phyloP scores from a whole-genome alignment of 2,888 invertebrate species.

The Heliconius charithonia region DNA sequence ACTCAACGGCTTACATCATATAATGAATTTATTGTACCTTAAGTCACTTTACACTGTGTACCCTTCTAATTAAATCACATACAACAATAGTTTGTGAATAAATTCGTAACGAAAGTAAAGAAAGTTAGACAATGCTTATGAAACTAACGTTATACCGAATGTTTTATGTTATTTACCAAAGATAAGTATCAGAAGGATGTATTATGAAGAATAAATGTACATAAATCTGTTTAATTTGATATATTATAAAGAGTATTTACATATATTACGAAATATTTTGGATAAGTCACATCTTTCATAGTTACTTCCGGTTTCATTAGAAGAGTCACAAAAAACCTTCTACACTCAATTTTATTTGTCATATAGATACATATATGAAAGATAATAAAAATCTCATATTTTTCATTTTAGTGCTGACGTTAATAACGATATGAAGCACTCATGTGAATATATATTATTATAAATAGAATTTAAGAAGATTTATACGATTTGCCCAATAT shows the following conservation, averaged over 20 bases:
- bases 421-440: too few relatives aligned
- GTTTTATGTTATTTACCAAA: neutral
- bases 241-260: neutral
- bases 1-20: neutral
- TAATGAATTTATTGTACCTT: neutral
- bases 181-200: neutral
- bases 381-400: too few relatives aligned
- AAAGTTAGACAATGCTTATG: constrained; percentile 43
- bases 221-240: constrained; percentile 25
- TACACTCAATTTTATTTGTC: too few relatives aligned
- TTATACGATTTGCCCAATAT: too few relatives aligned
- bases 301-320: neutral
- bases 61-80: constrained; percentile 25
- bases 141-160: constrained; percentile 23
- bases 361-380: too few relatives aligned
- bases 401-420: too few relatives aligned
- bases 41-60: neutral
- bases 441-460: too few relatives aligned
- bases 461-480: too few relatives aligned
- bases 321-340: too few relatives aligned
- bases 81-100: constrained; percentile 35
- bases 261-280: neutral
- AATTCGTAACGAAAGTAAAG: constrained; percentile 39
- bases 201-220: constrained; percentile 29
- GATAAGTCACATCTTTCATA: constrained; percentile 11